phyloP scores from a whole-genome alignment of 2,888 invertebrate genomes.

The Anoncus sp. region DNA sequence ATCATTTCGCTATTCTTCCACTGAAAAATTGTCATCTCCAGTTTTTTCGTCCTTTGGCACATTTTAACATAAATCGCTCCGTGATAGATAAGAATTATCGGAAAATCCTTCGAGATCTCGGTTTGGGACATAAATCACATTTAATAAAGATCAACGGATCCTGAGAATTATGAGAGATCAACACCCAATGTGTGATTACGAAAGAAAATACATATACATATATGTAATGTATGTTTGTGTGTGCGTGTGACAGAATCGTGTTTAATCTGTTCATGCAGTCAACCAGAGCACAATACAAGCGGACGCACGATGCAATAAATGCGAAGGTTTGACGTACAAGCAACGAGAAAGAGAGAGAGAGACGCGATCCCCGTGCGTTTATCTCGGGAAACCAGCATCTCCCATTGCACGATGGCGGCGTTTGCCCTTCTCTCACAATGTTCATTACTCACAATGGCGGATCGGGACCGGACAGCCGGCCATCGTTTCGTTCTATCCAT shows the following conservation, averaged over 20 bases:
- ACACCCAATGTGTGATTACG: conserved; percentile 8
- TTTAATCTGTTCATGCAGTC: conserved; percentile 50
- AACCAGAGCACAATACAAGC: conserved; percentile 9
- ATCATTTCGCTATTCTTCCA: not conserved
- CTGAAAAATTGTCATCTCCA: conserved; percentile 11
- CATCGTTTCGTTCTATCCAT: conserved; percentile 52
- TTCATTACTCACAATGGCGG: conserved; percentile 60
- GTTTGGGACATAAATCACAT: conserved; percentile 41
- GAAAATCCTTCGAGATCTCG: conserved; percentile 28
- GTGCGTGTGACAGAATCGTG: conserved; percentile 36
- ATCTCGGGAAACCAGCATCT: conserved; percentile 40
- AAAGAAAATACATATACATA: not conserved
- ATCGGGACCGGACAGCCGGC: conserved; percentile 54
- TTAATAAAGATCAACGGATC: conserved; percentile 36
- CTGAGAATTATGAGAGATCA: conserved; percentile 15
- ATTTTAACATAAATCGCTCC: conserved; percentile 33
- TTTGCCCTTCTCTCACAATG: conserved; percentile 18
- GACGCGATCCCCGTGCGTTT: conserved; percentile 51
- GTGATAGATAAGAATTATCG: conserved; percentile 41
- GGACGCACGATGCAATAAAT: conserved; percentile 51
- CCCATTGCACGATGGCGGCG: conserved; percentile 39
- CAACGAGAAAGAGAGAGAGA: conserved; percentile 12
- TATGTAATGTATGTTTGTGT: not conserved
- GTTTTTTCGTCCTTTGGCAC: conserved; percentile 35
- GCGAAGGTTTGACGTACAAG: conserved; percentile 17